Evolutionary conservation across 2,797 vertebrate species (phyloP).

Genomic region (Yasuhikotakia modesta): DNA sequence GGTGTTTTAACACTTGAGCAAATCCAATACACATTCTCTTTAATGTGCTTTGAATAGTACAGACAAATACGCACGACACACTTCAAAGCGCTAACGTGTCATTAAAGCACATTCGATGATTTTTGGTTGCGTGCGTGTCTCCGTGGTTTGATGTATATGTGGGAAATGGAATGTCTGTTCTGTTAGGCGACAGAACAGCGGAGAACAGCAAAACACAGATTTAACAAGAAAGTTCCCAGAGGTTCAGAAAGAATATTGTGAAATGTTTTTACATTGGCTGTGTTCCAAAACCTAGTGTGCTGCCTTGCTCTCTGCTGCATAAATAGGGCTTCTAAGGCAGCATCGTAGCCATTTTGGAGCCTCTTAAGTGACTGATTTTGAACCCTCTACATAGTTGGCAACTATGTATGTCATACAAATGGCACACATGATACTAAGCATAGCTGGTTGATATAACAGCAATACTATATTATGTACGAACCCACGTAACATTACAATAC

Average conservation of each 20-base stretch:
- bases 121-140: constrained; percentile 40
- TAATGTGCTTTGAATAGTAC: constrained; percentile 41
- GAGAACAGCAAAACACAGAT: constrained; percentile 54
- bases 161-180: constrained; percentile 58
- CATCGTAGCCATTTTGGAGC: neutral
- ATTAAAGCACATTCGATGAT: constrained; percentile 45
- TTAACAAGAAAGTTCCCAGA: constrained; percentile 49
- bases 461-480: too few species aligned
- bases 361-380: neutral
- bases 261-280: constrained; percentile 1
- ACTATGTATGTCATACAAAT: neutral
- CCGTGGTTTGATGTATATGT: constrained; percentile 44
- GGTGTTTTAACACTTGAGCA: constrained; percentile 14
- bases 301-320: neutral
- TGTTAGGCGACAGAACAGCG: constrained; percentile 67
- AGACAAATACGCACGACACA: constrained; percentile 27
- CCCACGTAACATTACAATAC: too few species aligned
- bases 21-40: neutral
- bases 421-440: too few species aligned
- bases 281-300: neutral
- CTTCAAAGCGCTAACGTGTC: constrained; percentile 35
- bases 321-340: neutral
- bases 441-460: too few species aligned
- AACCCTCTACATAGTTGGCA: neutral
- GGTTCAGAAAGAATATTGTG: constrained; percentile 35